Percentiles rank a stretch among this genome's conserved stretches.
These are phyloP conservation scores for Boleophthalmus pectinirostris DNA, from an alignment of 2,113 vertebrate genomes.

Conservation along the genomic window DNA sequence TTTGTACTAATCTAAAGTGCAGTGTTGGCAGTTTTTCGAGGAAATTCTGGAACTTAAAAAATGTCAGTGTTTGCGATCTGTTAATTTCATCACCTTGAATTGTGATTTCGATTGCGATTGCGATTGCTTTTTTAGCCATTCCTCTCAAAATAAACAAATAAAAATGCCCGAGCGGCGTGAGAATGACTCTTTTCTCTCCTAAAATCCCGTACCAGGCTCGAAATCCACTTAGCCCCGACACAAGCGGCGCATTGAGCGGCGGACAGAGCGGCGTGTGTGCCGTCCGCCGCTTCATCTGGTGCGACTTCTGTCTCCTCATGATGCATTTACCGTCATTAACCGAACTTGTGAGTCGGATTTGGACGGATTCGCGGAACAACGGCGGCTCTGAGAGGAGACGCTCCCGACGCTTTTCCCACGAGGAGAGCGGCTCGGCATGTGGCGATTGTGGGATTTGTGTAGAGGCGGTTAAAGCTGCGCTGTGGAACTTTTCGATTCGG, in stretches of 20 bases:
- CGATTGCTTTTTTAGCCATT: too few relatives aligned
- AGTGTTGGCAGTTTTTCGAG: too few relatives aligned
- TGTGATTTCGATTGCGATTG: too few relatives aligned
- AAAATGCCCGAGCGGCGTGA: too few relatives aligned
- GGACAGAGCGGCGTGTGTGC: neutral
- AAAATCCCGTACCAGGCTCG: neutral
- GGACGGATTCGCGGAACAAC: neutral
- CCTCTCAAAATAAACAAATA: too few relatives aligned
- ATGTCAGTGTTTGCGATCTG: too few relatives aligned
- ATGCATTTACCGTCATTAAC: neutral
- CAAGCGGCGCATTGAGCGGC: neutral
- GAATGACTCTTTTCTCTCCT: neutral
- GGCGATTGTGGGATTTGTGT: too few relatives aligned
- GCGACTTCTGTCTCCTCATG: neutral
- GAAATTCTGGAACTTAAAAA: too few relatives aligned
- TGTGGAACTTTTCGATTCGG: too few relatives aligned
- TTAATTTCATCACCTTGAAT: too few relatives aligned
- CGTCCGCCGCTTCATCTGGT: neutral
- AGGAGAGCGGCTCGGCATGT: neutral
- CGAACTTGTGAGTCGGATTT: neutral
- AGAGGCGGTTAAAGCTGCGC: too few relatives aligned
- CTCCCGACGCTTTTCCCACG: neutral
- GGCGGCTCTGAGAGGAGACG: neutral
- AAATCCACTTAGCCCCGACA: neutral
- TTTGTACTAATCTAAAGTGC: too few relatives aligned